Evolutionary conservation across 1,140 invertebrate genomes (phyloP), one percentile per base, ranked within the genome.

Genomic region (Pissodes strobi): DNA sequence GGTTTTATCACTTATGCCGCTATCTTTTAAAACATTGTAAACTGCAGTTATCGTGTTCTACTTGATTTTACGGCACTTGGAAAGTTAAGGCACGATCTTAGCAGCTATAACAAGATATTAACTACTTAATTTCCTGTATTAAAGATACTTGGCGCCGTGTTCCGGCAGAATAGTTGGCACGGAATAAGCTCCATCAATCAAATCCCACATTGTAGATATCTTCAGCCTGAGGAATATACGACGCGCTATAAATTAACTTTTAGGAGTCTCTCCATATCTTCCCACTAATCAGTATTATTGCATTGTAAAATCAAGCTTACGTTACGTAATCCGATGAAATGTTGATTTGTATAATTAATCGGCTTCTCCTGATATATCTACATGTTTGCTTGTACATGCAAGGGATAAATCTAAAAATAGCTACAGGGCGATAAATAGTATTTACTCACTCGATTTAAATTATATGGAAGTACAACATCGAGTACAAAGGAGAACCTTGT

Each of bases 101-200:
- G 30, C 37, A 9, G 37, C 19, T 56, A 41, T 27, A 43, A 43
- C 58, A 61, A 51, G 58, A 41, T 61, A 51, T 39, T 49, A 48
- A 61, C 27, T 61, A 46, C 41, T 61, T 17, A 61, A 61, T 61
- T 61, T 61, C 45, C 58, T 49, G 12, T 39, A 61, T 61, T 51
- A 61, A 61, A 38, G 23, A 46, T 9, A 23, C 18, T 41, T 34
- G 34, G 6, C 58, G 46, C 17, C n/a, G 25, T 38, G 5, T 25
- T 49, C 34, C 37, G 34, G 39, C 37, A 49, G 49, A 51, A 61
- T 51, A 41, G 18, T 48, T 38, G 10, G 13, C 37, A 6, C 30
- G 19, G 15, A 51, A 49, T 49, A 38, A 61, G 58, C 13, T 51
- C 23, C 58, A 61, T 61, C 58, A 49, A 51, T 61, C 58, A 61